A percentile compares a stretch with the other conserved stretches of the same genome.
These are phyloP conservation scores for Pelvicachromis taeniatus DNA, from an alignment of 2,113 vertebrate species.

Conservation along the genomic window DNA sequence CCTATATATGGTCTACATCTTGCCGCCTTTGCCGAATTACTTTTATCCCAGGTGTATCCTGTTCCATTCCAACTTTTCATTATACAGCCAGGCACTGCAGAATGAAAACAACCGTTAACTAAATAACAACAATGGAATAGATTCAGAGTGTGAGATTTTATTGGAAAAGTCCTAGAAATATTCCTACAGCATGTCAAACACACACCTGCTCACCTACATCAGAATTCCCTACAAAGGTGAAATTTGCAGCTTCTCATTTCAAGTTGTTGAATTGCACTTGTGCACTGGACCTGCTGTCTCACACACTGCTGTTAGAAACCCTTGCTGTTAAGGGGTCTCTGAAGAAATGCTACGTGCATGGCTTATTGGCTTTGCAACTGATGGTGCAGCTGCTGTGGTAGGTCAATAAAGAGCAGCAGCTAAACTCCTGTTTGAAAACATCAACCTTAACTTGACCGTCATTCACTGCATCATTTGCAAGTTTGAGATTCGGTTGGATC, in stretches of 20 bases:
- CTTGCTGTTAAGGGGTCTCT: neutral
- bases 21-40: neutral
- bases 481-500: neutral
- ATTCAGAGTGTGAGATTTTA: neutral
- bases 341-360: neutral
- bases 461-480: neutral
- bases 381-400: neutral
- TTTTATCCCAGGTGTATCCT: neutral
- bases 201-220: neutral
- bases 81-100: neutral
- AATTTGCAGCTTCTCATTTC: neutral
- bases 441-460: neutral
- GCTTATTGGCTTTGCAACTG: neutral
- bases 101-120: neutral
- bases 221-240: neutral
- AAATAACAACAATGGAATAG: neutral
- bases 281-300: neutral
- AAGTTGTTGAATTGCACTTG: neutral
- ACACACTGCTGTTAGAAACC: neutral
- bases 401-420: neutral
- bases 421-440: neutral
- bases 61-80: neutral
- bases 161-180: neutral
- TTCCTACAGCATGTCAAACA: neutral
- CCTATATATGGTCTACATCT: neutral